phyloP scores from a whole-genome alignment of 2,888 invertebrate genomes.

The Macropis europaea region DNA sequence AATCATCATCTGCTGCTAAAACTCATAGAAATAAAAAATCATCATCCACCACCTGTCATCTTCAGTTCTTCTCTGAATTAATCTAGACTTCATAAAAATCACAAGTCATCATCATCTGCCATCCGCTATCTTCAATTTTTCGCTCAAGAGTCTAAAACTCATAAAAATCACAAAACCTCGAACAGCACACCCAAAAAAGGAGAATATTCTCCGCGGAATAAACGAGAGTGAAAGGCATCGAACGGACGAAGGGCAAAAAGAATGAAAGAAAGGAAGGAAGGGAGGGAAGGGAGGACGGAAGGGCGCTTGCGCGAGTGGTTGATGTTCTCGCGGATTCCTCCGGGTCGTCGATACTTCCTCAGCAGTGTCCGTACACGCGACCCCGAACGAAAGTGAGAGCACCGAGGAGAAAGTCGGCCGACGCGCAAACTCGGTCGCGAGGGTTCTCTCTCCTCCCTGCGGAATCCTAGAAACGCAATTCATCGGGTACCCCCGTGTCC shows the following conservation, averaged over 20 bases:
- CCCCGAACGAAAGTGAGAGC: conserved; percentile 67
- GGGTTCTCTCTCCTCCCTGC: neutral
- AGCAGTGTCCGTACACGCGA: conserved; percentile 41
- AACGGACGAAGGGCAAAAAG: neutral
- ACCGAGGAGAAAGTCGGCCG: conserved; percentile 50
- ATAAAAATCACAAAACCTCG: no score
- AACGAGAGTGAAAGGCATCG: conserved; percentile 42
- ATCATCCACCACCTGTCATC: no score
- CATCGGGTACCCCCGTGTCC: neutral
- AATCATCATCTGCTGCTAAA: no score
- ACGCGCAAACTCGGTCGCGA: conserved; percentile 53
- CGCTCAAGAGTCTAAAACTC: no score
- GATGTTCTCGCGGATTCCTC: neutral
- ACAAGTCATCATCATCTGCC: no score
- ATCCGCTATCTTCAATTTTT: no score
- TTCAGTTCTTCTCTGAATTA: no score
- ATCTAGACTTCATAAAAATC: no score
- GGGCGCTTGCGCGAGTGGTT: conserved; percentile 48
- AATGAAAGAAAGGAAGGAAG: no score
- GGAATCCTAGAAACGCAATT: conserved; percentile 14
- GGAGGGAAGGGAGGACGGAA: neutral
- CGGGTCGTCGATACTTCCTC: conserved; percentile 57
- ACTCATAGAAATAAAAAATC: no score
- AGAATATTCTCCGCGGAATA: no score
- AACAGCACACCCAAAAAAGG: no score